Conservation (phyloP, 2,113 vertebrate genomes). For the Ivindomyrus marchei region DNA sequence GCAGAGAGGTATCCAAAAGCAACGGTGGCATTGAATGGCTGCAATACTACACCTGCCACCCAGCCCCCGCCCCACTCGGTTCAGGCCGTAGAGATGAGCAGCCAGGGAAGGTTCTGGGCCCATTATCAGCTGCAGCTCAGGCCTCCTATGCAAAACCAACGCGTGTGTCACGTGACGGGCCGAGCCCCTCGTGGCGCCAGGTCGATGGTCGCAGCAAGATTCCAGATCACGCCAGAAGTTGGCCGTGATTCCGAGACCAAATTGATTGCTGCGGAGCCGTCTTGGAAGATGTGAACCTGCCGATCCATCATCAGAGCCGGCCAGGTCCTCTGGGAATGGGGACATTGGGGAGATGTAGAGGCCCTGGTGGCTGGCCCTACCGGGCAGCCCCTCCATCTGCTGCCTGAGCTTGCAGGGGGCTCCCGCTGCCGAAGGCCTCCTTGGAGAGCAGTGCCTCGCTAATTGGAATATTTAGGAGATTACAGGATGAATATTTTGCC, state of each 20-base stretch:
- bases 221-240: neutral
- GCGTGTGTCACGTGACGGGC: neutral
- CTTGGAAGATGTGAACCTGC: neutral
- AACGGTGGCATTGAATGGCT: neutral
- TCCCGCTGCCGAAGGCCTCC: slow-evolving; percentile 3
- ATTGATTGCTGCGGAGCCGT: neutral
- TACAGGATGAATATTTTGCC: slow-evolving; percentile 38
- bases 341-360: neutral
- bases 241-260: neutral
- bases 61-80: neutral
- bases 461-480: slow-evolving; percentile 46
- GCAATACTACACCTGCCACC: neutral
- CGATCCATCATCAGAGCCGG: neutral
- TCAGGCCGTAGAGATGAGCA: neutral
- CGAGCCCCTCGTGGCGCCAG: neutral
- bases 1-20: neutral
- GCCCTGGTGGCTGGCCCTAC: neutral
- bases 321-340: neutral
- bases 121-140: neutral
- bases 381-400: slow-evolving; percentile 4
- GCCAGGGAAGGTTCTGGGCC: neutral
- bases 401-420: neutral
- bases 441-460: slow-evolving; percentile 15
- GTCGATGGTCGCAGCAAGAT: neutral
- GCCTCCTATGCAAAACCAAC: neutral